These are phyloP conservation scores for Sandelia bainsii DNA, from an alignment of 2,797 vertebrate species.

Conservation along the genomic window DNA sequence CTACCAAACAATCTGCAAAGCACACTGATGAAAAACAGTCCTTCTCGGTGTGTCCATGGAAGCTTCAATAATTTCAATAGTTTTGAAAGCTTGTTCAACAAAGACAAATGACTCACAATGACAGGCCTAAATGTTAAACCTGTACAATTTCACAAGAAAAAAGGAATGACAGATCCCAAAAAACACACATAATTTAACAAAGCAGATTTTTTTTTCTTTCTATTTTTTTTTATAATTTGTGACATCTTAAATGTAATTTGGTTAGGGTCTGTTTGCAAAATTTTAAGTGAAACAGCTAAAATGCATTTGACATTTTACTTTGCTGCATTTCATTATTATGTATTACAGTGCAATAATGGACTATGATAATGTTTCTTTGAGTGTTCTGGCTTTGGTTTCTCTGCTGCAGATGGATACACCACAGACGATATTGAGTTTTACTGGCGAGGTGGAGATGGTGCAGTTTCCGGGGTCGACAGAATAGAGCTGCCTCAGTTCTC, in stretches of 20 bases:
- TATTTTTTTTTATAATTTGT: not conserved
- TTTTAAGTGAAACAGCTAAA: slow-evolving; percentile 17
- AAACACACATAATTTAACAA: not conserved
- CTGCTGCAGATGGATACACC: slow-evolving; percentile 93
- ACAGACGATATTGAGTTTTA: slow-evolving; percentile 99
- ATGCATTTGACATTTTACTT: slow-evolving; percentile 13
- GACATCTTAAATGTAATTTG: slow-evolving; percentile 1
- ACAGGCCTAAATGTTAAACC: not conserved
- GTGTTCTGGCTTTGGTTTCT: slow-evolving; percentile 31
- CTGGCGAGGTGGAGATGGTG: slow-evolving; percentile 95
- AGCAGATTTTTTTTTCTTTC: not conserved
- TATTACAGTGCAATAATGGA: slow-evolving; percentile 7
- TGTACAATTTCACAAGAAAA: not conserved
- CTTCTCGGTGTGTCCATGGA: not conserved
- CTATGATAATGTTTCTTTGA: slow-evolving; percentile 37
- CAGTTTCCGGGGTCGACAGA: slow-evolving; percentile 95
- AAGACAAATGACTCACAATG: not conserved
- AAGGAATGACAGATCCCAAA: not conserved
- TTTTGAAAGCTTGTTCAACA: not conserved
- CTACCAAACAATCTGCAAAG: not conserved
- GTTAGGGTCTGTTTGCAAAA: not conserved
- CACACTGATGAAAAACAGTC: not conserved
- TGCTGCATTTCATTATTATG: slow-evolving; percentile 11
- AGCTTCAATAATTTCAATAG: not conserved
- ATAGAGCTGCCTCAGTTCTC: slow-evolving; percentile 99